Percentiles rank a stretch among this genome's conserved stretches.
Evolutionary conservation across 2,113 vertebrate genomes (phyloP).

Genomic region (Ammodramus savannarum): DNA sequence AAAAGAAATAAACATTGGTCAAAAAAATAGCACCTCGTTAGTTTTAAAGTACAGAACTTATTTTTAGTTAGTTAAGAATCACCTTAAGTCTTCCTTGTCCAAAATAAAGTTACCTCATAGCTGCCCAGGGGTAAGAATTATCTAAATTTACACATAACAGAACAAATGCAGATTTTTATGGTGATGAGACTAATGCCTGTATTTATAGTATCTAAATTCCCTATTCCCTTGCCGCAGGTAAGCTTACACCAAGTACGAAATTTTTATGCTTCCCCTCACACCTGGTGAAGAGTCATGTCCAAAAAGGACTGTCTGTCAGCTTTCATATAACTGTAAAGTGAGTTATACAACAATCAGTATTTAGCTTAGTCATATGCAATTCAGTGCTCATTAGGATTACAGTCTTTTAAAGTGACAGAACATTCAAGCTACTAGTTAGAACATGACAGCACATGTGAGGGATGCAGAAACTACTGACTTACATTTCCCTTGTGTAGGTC

Average conservation of each 20-base stretch:
- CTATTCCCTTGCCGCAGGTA: background rate
- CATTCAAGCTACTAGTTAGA: background rate
- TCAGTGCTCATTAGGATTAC: background rate
- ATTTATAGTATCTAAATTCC: background rate
- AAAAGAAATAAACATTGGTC: background rate
- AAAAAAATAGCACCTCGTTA: background rate
- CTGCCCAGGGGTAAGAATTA: background rate
- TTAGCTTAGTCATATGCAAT: background rate
- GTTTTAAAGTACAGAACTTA: background rate
- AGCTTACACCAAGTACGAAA: background rate
- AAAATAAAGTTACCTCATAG: background rate
- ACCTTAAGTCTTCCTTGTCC: background rate
- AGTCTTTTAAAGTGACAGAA: background rate
- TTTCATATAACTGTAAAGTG: background rate
- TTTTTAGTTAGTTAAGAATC: background rate
- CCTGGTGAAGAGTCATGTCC: background rate
- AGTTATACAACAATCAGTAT: background rate
- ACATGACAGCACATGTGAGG: background rate
- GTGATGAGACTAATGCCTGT: background rate
- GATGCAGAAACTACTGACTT: background rate
- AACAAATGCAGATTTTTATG: background rate
- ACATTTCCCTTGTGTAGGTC: slow-evolving; percentile 91
- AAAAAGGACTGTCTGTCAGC: background rate
- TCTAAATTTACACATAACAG: background rate
- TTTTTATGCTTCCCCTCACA: background rate